Percentiles rank a stretch among this genome's conserved stretches.
Conservation (phyloP, 2,113 vertebrate genomes). For the Oceanodroma tethys region DNA sequence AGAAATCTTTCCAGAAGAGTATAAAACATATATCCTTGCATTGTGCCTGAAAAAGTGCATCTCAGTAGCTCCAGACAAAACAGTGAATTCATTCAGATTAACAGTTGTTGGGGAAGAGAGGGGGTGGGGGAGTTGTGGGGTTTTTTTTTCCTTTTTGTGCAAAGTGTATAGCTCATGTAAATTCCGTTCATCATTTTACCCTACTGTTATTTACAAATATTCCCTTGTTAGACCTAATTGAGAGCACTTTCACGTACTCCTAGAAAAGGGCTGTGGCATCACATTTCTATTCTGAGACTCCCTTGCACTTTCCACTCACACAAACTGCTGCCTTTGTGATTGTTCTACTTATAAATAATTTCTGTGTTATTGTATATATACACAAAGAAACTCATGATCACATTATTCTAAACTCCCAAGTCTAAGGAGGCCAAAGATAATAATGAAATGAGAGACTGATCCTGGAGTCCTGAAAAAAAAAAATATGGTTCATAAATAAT, state of each 20-base stretch:
- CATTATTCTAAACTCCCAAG: neutral
- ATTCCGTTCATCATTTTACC: neutral
- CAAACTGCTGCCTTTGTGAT: neutral
- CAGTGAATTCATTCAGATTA: neutral
- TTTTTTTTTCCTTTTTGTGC: neutral
- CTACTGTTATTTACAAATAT: neutral
- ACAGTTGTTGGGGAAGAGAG: neutral
- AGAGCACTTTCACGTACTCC: neutral
- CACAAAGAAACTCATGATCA: neutral
- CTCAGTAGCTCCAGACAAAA: neutral
- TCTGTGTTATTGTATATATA: neutral
- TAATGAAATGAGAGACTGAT: neutral
- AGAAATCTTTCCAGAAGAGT: neutral
- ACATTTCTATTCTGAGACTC: constrained; percentile 33
- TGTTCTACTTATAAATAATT: constrained; percentile 41
- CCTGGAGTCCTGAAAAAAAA: neutral
- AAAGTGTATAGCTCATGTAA: neutral
- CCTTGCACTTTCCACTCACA: neutral
- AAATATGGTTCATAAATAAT: neutral
- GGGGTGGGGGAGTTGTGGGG: no score
- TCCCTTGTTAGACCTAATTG: neutral
- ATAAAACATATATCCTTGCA: neutral
- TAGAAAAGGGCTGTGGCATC: neutral
- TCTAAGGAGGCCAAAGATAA: neutral
- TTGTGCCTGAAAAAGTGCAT: neutral